Conservation (phyloP, 2,113 vertebrate species). For the Excalfactoria chinensis region DNA sequence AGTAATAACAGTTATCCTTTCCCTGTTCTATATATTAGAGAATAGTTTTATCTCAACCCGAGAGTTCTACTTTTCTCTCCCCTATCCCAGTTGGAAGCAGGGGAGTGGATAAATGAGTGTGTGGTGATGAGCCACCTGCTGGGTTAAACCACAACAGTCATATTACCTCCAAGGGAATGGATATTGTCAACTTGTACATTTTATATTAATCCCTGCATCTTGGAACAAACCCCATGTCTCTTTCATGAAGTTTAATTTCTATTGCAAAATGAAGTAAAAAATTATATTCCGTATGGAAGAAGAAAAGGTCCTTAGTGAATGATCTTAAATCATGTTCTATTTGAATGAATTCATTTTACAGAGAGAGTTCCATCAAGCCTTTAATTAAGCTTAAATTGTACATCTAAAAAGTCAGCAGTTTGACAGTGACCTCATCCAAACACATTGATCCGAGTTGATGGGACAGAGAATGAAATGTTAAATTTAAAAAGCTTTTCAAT, state of each 20-base stretch:
- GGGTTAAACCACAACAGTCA: background rate
- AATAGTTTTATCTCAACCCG: too few relatives aligned
- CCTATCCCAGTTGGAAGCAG: too few relatives aligned
- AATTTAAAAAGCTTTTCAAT: conserved; percentile 66
- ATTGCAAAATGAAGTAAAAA: conserved; percentile 76
- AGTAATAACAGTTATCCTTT: too few relatives aligned
- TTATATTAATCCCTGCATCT: conserved; percentile 27
- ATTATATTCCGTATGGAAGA: conserved; percentile 68
- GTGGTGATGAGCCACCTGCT: too few relatives aligned
- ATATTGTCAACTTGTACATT: background rate
- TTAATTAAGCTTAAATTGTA: conserved; percentile 81
- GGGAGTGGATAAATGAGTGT: too few relatives aligned
- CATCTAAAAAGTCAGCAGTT: conserved; percentile 74
- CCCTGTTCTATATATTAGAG: too few relatives aligned
- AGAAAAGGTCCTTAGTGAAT: conserved; percentile 68
- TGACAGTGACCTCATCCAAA: conserved; percentile 73
- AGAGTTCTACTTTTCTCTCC: too few relatives aligned
- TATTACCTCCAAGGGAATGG: background rate
- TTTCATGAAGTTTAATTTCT: conserved; percentile 77
- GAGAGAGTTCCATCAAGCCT: conserved; percentile 75
- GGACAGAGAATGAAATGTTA: conserved; percentile 65
- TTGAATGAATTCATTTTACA: conserved; percentile 79
- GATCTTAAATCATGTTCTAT: conserved; percentile 78
- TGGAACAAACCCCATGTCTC: background rate
- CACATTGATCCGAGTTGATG: conserved; percentile 57